Conservation (phyloP, 2,888 invertebrate genomes). For the Apomyelois bistriatella region DNA sequence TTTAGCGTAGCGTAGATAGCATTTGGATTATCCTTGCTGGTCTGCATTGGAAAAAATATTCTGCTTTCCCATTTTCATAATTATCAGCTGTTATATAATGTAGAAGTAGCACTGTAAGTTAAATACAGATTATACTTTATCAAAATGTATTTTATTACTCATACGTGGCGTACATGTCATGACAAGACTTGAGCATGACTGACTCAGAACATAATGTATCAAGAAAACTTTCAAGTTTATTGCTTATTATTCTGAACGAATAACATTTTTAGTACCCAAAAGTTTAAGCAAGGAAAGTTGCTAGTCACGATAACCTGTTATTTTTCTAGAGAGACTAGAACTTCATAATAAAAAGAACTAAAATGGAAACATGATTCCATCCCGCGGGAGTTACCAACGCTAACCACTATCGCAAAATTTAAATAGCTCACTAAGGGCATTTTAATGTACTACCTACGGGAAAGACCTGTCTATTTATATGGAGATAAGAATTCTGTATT, state of each 20-base stretch:
- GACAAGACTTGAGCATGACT: background rate
- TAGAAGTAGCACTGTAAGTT: too few relatives aligned
- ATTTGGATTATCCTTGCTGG: too few relatives aligned
- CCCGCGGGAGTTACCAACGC: background rate
- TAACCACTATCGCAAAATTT: background rate
- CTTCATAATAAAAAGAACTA: conserved; percentile 1
- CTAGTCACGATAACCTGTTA: conserved; percentile 10
- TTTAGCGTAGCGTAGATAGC: too few relatives aligned
- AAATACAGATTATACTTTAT: too few relatives aligned
- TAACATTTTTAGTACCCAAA: conserved; percentile 1
- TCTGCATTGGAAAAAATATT: too few relatives aligned
- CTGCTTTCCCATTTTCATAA: too few relatives aligned
- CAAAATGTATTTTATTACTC: too few relatives aligned
- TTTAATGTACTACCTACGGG: background rate
- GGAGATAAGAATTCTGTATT: too few relatives aligned
- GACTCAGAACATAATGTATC: background rate
- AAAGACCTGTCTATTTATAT: too few relatives aligned
- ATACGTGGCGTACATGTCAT: too few relatives aligned
- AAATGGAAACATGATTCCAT: background rate
- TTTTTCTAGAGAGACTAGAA: conserved; percentile 9
- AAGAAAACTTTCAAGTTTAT: background rate
- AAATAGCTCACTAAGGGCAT: background rate
- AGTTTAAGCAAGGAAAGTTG: conserved; percentile 3
- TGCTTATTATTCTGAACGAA: conserved; percentile 8
- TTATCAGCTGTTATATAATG: too few relatives aligned